Percentiles rank a stretch among this genome's conserved stretches.
phyloP scores from a whole-genome alignment of 2,113 vertebrate genomes.

The Phoxinus phoxinus region DNA sequence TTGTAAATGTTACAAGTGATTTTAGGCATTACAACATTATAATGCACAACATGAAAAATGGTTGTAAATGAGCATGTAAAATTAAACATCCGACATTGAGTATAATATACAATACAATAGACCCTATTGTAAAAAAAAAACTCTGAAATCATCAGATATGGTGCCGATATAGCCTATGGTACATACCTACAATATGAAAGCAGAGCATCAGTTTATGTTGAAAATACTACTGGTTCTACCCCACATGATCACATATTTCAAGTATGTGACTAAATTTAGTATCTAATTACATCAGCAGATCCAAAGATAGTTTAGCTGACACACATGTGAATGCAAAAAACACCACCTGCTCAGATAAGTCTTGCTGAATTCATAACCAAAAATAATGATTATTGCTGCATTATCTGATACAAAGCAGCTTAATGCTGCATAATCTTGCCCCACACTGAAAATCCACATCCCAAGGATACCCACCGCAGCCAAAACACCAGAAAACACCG shows the following conservation, averaged over 20 bases:
- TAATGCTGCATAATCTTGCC: slow-evolving; percentile 71
- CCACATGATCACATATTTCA: slow-evolving; percentile 1
- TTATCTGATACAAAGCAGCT: slow-evolving; percentile 71
- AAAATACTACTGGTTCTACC: background rate
- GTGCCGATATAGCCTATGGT: background rate
- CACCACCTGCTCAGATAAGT: slow-evolving; percentile 32
- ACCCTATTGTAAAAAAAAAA: background rate
- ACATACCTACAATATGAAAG: background rate
- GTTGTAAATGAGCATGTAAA: background rate
- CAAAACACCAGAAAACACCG: slow-evolving; percentile 46
- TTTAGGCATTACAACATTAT: background rate
- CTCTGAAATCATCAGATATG: background rate
- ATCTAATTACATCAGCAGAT: slow-evolving; percentile 28
- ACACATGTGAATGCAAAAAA: background rate
- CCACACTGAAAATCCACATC: slow-evolving; percentile 60
- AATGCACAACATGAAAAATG: background rate
- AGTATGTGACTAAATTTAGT: background rate
- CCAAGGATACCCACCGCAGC: slow-evolving; percentile 57
- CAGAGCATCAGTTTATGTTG: too few relatives aligned
- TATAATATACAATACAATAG: background rate
- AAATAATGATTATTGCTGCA: slow-evolving; percentile 66
- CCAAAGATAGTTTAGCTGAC: slow-evolving; percentile 25
- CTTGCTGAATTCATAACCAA: slow-evolving; percentile 64
- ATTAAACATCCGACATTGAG: background rate
- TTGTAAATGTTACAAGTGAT: background rate